phyloP scores from a whole-genome alignment of 2,113 vertebrate genomes.

The Macquaria ambigua region DNA sequence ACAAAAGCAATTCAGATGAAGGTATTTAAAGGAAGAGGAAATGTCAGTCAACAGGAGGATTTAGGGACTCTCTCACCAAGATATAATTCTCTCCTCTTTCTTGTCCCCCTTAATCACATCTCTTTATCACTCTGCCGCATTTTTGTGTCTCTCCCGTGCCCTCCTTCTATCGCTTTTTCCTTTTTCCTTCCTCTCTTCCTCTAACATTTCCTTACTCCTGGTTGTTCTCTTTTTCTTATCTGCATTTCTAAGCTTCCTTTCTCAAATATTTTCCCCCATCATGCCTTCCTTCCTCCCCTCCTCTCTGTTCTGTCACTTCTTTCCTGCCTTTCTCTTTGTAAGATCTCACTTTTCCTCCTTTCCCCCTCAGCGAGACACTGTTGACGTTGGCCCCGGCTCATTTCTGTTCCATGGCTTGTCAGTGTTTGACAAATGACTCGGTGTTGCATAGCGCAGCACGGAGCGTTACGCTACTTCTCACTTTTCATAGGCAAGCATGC shows the following conservation, averaged over 20 bases:
- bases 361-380: constrained; percentile 45
- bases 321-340: constrained; percentile 64
- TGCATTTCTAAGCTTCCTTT: constrained; percentile 43
- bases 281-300: constrained; percentile 31
- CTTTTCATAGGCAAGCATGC: constrained; percentile 43
- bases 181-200: constrained; percentile 28
- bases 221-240: constrained; percentile 44
- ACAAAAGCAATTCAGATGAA: constrained; percentile 69
- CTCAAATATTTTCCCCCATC: constrained; percentile 50
- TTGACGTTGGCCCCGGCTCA: constrained; percentile 67
- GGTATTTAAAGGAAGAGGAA: constrained; percentile 75
- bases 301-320: constrained; percentile 54
- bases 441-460: constrained; percentile 34
- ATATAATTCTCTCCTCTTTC: constrained; percentile 66
- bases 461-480: constrained; percentile 49
- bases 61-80: constrained; percentile 63
- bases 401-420: constrained; percentile 66
- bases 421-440: constrained; percentile 73
- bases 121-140: constrained; percentile 53
- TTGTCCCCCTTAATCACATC: constrained; percentile 58
- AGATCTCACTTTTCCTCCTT: constrained; percentile 50
- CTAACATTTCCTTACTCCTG: constrained; percentile 20
- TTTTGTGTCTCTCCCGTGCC: constrained; percentile 37
- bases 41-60: constrained; percentile 74
- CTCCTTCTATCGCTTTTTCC: constrained; percentile 2